Evolutionary conservation across 2,888 invertebrate genomes (phyloP).

Genomic region (Drosophila barbarae): DNA sequence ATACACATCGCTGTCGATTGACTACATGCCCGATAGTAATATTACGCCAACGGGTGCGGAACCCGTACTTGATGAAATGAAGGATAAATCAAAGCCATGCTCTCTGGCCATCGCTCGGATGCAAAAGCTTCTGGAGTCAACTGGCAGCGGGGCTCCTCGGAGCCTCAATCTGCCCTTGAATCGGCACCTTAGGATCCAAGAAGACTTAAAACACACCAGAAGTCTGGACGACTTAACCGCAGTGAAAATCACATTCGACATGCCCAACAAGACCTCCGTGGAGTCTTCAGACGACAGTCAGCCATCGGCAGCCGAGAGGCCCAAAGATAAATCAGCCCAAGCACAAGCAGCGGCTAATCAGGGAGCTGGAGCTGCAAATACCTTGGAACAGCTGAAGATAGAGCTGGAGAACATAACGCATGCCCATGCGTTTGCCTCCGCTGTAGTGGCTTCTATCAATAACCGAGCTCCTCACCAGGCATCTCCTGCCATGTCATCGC

Average conservation of each 20-base stretch:
- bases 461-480: conserved; percentile 59
- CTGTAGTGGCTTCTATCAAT: conserved; percentile 69
- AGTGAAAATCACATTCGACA: conserved; percentile 69
- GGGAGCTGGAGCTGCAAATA: conserved; percentile 79
- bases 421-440: conserved; percentile 79
- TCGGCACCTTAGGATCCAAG: conserved; percentile 70
- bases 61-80: conserved; percentile 35
- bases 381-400: conserved; percentile 82
- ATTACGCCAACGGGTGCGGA: conserved; percentile 74
- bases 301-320: conserved; percentile 41
- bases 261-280: conserved; percentile 53
- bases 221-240: conserved; percentile 66
- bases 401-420: conserved; percentile 82
- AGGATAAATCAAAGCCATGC: conserved; percentile 48
- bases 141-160: conserved; percentile 59
- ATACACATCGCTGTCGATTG: conserved; percentile 79
- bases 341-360: conserved; percentile 41
- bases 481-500: conserved; percentile 55
- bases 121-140: conserved; percentile 56
- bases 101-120: conserved; percentile 56
- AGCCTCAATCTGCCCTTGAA: conserved; percentile 70
- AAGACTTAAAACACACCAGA: conserved; percentile 66
- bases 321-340: conserved; percentile 49
- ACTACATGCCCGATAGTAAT: conserved; percentile 82
- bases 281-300: conserved; percentile 13